Evolutionary conservation across 2,888 invertebrate genomes (phyloP).

Genomic region (Diarsia rubi): DNA sequence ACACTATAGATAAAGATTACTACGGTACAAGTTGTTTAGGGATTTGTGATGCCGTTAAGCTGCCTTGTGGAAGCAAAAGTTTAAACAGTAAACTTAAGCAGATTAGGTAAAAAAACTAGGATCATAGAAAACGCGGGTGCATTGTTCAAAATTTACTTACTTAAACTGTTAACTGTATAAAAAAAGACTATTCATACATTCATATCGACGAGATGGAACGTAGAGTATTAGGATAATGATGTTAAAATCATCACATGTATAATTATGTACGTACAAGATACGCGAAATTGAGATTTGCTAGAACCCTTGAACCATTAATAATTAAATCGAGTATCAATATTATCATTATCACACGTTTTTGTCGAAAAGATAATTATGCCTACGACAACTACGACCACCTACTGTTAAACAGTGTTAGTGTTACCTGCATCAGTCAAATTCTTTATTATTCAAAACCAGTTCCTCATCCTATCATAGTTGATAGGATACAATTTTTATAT

Average conservation of each 20-base stretch:
- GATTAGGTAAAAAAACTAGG: not conserved
- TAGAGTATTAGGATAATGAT: no score
- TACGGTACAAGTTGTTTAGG: not conserved
- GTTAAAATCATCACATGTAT: no score
- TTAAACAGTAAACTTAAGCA: constrained; percentile 4
- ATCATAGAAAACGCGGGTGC: not conserved
- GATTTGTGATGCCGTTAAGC: constrained; percentile 3
- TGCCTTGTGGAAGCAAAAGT: not conserved
- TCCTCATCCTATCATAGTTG: no score
- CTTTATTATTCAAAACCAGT: not conserved
- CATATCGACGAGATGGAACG: not conserved
- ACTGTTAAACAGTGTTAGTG: not conserved
- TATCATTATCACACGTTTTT: not conserved
- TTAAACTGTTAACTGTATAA: not conserved
- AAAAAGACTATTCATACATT: not conserved
- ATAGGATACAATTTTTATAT: no score
- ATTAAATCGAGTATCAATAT: not conserved
- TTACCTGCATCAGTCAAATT: not conserved
- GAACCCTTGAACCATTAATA: not conserved
- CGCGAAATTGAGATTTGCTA: not conserved
- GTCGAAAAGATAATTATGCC: not conserved
- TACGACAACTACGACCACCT: not conserved
- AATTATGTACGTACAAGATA: not conserved
- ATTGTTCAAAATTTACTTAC: constrained; percentile 4
- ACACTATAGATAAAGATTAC: constrained; percentile 1